These are phyloP conservation scores for Amniataba percoides DNA, from an alignment of 2,797 vertebrate species.

Conservation along the genomic window DNA sequence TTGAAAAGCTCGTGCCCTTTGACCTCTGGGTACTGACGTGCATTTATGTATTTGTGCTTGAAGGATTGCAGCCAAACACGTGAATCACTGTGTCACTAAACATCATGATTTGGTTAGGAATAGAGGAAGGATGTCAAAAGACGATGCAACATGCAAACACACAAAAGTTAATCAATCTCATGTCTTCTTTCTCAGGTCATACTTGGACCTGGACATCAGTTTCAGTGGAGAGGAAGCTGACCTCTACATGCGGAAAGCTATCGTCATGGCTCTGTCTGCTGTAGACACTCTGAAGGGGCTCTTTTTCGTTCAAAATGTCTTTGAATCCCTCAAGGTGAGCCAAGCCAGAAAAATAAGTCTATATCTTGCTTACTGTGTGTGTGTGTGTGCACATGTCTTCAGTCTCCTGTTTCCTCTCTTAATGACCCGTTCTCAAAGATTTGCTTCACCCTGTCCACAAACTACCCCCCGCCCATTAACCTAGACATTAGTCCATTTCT, in stretches of 20 bases:
- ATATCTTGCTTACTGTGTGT: not conserved
- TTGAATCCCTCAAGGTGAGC: conserved; percentile 92
- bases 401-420: conserved; percentile 6
- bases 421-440: conserved; percentile 14
- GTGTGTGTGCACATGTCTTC: not conserved
- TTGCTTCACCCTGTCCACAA: conserved; percentile 17
- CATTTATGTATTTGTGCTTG: conserved; percentile 15
- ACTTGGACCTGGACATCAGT: conserved; percentile 89
- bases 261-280: conserved; percentile 79
- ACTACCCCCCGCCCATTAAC: conserved; percentile 44
- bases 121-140: not conserved
- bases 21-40: not conserved
- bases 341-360: not conserved
- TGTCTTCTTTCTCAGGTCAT: conserved; percentile 78
- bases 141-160: too few relatives aligned
- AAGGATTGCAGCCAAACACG: conserved; percentile 1
- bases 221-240: conserved; percentile 88
- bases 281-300: conserved; percentile 87
- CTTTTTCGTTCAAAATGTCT: conserved; percentile 88
- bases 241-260: conserved; percentile 80
- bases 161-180: not conserved
- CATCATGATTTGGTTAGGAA: not conserved
- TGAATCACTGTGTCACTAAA: not conserved
- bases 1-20: not conserved
- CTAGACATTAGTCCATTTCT: conserved; percentile 8